Evolutionary conservation across 2,797 vertebrate genomes (phyloP).

Genomic region (Anguilla obscura): DNA sequence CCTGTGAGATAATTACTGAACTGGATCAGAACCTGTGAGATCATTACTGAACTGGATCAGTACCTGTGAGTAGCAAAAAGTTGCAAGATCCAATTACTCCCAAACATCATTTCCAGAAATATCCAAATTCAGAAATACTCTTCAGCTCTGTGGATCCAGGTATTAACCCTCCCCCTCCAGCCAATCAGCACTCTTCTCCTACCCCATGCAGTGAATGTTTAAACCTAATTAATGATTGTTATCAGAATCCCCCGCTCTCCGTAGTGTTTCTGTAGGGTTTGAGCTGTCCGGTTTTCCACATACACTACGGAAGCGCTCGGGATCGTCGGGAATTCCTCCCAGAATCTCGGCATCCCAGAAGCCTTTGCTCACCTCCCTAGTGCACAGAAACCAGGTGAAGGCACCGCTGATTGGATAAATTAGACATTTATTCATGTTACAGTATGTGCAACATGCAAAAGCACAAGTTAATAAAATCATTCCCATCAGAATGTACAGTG

Average conservation of each 20-base stretch:
- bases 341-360: too few species aligned
- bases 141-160: not conserved
- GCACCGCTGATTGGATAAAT: slow-evolving; percentile 56
- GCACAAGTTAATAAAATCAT: slow-evolving; percentile 53
- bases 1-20: too few species aligned
- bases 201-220: not conserved
- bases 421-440: slow-evolving; percentile 67
- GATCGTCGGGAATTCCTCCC: too few species aligned
- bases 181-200: not conserved
- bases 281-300: too few species aligned
- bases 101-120: not conserved
- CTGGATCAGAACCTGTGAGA: too few species aligned
- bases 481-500: slow-evolving; percentile 60
- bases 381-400: not conserved
- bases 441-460: slow-evolving; percentile 68
- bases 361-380: not conserved
- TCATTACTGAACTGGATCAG: too few species aligned
- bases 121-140: not conserved
- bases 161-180: not conserved
- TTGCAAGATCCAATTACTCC: not conserved
- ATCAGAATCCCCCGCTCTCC: not conserved
- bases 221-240: not conserved
- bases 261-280: not conserved
- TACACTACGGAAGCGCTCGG: too few species aligned
- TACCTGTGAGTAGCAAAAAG: too few species aligned